Conservation (phyloP, 2,797 vertebrate genomes). For the Phyllotis vaccarum region DNA sequence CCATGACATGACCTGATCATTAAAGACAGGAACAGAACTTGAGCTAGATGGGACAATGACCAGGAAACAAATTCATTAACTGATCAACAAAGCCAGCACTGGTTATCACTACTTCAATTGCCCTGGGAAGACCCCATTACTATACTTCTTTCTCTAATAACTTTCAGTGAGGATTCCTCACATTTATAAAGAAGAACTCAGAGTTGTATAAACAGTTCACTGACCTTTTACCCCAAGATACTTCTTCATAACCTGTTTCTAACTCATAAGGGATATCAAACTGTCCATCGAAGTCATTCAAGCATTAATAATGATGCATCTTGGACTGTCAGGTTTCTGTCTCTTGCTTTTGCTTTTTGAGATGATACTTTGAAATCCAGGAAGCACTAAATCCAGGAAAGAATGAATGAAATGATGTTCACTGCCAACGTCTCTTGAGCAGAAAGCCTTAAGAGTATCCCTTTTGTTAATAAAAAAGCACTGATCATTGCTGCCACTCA, state of each 20-base stretch:
- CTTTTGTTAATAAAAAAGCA: not conserved
- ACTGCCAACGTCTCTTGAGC: no score
- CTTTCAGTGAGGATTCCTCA: slow-evolving; percentile 15
- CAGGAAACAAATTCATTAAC: slow-evolving; percentile 75
- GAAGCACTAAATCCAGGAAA: not conserved
- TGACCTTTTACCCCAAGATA: not conserved
- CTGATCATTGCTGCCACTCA: not conserved
- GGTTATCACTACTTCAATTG: slow-evolving; percentile 57
- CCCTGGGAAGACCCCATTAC: not conserved
- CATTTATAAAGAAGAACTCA: not conserved
- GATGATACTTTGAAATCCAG: not conserved
- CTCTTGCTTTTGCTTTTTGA: not conserved
- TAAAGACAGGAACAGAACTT: slow-evolving; percentile 9
- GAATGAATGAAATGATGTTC: no score
- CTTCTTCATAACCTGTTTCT: not conserved
- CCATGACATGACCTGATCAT: slow-evolving; percentile 45
- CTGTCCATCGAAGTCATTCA: not conserved
- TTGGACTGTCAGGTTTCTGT: not conserved
- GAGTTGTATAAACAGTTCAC: not conserved
- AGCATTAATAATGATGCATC: not conserved
- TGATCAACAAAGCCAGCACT: slow-evolving; percentile 54
- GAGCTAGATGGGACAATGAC: slow-evolving; percentile 23
- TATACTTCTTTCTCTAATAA: not conserved
- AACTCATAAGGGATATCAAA: not conserved
- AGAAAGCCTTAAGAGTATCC: not conserved